These are phyloP conservation scores for Phymanthus crucifer DNA, from an alignment of 92 coral and sea anemone species.

Conservation along the genomic window DNA sequence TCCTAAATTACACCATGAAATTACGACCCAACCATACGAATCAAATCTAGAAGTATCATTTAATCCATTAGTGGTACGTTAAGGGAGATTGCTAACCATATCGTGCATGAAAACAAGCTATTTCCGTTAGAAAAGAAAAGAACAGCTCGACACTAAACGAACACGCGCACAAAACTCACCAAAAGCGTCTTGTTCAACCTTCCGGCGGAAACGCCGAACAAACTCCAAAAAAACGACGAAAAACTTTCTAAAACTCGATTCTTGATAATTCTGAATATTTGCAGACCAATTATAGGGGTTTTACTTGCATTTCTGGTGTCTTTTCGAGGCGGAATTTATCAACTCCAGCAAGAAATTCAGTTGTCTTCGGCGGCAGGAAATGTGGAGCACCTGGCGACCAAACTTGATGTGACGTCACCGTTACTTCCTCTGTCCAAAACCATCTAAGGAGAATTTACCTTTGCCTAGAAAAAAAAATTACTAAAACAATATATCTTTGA, in stretches of 20 bases:
- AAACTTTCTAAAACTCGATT: neutral
- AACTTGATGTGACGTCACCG: conserved; percentile 88
- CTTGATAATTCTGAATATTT: neutral
- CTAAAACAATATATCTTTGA: neutral
- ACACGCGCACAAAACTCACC: conserved; percentile 43
- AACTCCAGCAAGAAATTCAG: conserved; percentile 7
- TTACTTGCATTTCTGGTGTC: neutral
- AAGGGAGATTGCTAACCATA: neutral
- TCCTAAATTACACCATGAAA: neutral
- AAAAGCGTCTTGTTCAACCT: conserved; percentile 32
- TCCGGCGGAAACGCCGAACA: conserved; percentile 71
- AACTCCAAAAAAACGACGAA: conserved; percentile 12
- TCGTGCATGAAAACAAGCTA: neutral
- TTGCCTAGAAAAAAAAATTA: neutral
- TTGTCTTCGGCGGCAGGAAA: conserved; percentile 52
- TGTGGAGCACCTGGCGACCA: conserved; percentile 86
- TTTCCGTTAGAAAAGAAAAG: conserved; percentile 33
- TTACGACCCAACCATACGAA: neutral
- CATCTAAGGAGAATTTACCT: conserved; percentile 35
- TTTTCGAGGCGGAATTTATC: conserved; percentile 9
- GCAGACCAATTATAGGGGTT: neutral
- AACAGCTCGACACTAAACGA: conserved; percentile 2
- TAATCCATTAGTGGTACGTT: neutral
- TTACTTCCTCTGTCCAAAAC: conserved; percentile 67
- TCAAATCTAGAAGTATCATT: neutral